Conservation (phyloP, 1,140 invertebrate species). For the Ladona fulva region DNA sequence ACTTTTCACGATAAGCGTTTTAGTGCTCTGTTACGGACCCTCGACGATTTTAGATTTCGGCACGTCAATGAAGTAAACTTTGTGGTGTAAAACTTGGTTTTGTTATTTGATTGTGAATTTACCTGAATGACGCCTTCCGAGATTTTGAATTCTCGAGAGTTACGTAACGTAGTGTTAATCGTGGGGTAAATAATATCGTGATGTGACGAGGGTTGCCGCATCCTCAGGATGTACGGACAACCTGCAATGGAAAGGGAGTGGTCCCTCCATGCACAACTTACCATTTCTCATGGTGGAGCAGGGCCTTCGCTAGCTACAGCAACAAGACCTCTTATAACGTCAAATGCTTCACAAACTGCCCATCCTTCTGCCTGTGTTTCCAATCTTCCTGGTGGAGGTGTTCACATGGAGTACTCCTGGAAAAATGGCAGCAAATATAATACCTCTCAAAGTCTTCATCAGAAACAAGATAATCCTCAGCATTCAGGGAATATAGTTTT, state of each 20-base stretch:
- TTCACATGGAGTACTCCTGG: slow-evolving; percentile 45
- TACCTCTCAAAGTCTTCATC: background rate
- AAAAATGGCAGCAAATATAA: slow-evolving; percentile 18
- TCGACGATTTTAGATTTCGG: too few relatives aligned
- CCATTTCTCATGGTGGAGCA: slow-evolving; percentile 27
- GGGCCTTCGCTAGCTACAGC: background rate
- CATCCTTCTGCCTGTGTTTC: background rate
- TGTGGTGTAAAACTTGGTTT: too few relatives aligned
- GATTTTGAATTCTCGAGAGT: too few relatives aligned
- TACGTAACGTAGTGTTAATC: too few relatives aligned
- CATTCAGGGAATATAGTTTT: background rate
- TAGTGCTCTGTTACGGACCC: too few relatives aligned
- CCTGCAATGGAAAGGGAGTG: slow-evolving; percentile 38
- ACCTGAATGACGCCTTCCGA: too few relatives aligned
- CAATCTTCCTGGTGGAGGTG: slow-evolving; percentile 32
- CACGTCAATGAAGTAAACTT: too few relatives aligned
- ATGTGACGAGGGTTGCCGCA: background rate
- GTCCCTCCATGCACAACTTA: slow-evolving; percentile 51
- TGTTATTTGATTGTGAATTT: too few relatives aligned
- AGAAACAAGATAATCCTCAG: background rate
- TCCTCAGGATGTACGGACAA: slow-evolving; percentile 26
- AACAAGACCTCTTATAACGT: background rate
- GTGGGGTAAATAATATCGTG: background rate
- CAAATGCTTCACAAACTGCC: background rate
- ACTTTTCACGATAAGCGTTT: too few relatives aligned